Conservation (phyloP, 2,113 vertebrate species). For the Arenaria interpres region DNA sequence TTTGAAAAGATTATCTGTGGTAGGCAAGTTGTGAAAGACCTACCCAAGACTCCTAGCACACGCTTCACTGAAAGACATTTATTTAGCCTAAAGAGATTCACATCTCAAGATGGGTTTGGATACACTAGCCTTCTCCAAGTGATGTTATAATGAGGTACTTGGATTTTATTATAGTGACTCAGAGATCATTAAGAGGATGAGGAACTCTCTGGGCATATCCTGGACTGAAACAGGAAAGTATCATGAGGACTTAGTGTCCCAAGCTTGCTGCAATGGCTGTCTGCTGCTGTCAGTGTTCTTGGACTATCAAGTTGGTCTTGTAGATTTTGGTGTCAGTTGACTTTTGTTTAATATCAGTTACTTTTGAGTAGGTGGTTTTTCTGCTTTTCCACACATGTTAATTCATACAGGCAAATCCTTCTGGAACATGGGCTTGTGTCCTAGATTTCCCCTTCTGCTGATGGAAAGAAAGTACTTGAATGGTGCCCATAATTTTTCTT, state of each 20-base stretch:
- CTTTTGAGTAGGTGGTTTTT: not conserved
- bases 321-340: not conserved
- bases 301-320: not conserved
- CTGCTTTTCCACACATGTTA: not conserved
- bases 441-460: not conserved
- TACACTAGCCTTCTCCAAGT: not conserved
- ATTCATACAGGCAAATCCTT: not conserved
- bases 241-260: not conserved
- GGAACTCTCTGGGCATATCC: not conserved
- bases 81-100: not conserved
- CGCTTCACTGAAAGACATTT: not conserved
- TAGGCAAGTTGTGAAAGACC: not conserved
- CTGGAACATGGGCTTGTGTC: not conserved
- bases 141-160: not conserved
- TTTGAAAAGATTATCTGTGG: not conserved
- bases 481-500: not conserved
- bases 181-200: not conserved
- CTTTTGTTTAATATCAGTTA: not conserved
- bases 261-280: rapidly evolving
- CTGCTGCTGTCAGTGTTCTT: not conserved
- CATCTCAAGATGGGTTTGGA: not conserved
- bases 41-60: not conserved
- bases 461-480: not conserved
- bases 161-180: not conserved
- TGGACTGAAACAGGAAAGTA: not conserved